phyloP scores from a whole-genome alignment of 2,113 vertebrate species.

The Cryptomyrus ogoouensis region DNA sequence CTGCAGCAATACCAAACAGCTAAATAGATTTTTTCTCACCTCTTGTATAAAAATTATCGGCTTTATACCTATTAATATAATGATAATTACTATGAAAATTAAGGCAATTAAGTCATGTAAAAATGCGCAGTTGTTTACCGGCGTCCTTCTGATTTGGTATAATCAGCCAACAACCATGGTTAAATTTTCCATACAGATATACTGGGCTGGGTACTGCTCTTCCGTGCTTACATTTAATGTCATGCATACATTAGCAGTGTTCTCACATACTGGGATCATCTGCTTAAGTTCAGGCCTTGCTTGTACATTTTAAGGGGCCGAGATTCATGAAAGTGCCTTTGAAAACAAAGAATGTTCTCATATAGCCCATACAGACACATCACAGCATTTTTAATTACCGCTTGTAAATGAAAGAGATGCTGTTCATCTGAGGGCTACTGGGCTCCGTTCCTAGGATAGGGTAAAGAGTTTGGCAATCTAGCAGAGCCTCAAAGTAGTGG shows the following conservation, averaged over 20 bases:
- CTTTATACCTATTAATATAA: background rate
- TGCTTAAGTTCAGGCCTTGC: no score
- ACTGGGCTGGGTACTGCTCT: background rate
- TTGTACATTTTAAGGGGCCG: no score
- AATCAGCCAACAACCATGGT: background rate
- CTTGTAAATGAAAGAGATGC: no score
- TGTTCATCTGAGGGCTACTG: no score
- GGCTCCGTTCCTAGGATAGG: no score
- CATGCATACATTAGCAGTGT: background rate
- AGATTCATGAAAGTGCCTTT: no score
- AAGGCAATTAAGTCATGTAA: background rate
- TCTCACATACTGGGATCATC: no score
- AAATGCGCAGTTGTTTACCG: background rate
- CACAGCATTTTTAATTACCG: no score
- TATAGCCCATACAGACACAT: no score
- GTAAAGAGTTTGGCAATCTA: no score
- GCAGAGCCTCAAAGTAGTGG: no score
- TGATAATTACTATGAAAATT: background rate
- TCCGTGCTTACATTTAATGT: background rate
- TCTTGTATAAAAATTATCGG: background rate
- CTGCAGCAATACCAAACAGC: background rate
- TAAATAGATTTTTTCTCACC: background rate
- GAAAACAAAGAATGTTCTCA: no score
- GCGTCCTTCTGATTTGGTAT: background rate
- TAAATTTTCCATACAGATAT: background rate